Conservation (phyloP, 1,140 invertebrate genomes). For the Zeugodacus cucurbitae region DNA sequence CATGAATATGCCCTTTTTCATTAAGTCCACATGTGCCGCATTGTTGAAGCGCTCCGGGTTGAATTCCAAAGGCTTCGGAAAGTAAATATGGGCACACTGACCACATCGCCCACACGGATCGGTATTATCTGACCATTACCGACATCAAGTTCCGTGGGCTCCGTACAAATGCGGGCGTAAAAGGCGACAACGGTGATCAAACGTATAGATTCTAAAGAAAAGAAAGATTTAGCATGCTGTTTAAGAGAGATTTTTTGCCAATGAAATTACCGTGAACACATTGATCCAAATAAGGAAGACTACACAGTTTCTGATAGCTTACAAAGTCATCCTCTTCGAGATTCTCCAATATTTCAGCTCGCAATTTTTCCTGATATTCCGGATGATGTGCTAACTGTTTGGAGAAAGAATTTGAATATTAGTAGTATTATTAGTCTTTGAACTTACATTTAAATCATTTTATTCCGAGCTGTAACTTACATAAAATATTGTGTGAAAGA, state of each 20-base stretch:
- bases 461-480: slow-evolving; percentile 15
- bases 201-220: background rate
- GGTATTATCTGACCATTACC: background rate
- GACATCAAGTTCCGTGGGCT: background rate
- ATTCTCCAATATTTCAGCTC: slow-evolving; percentile 23
- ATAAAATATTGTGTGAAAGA: slow-evolving; percentile 41
- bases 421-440: no score
- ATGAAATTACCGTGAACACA: slow-evolving; percentile 38
- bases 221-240: background rate
- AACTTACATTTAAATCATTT: background rate
- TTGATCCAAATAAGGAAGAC: slow-evolving; percentile 44
- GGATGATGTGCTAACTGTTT: slow-evolving; percentile 42
- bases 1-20: slow-evolving; percentile 65
- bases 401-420: background rate
- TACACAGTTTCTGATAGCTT: slow-evolving; percentile 31
- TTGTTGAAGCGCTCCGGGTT: slow-evolving; percentile 45
- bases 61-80: slow-evolving; percentile 40
- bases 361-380: slow-evolving; percentile 43
- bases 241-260: no score
- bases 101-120: background rate
- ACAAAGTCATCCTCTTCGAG: background rate
- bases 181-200: background rate
- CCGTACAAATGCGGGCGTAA: slow-evolving; percentile 39
- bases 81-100: slow-evolving; percentile 43
- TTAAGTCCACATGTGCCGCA: slow-evolving; percentile 39